Evolutionary conservation across 2,113 vertebrate genomes (phyloP), one percentile per base, ranked within the genome.

Genomic region (Pelecanus crispus): DNA sequence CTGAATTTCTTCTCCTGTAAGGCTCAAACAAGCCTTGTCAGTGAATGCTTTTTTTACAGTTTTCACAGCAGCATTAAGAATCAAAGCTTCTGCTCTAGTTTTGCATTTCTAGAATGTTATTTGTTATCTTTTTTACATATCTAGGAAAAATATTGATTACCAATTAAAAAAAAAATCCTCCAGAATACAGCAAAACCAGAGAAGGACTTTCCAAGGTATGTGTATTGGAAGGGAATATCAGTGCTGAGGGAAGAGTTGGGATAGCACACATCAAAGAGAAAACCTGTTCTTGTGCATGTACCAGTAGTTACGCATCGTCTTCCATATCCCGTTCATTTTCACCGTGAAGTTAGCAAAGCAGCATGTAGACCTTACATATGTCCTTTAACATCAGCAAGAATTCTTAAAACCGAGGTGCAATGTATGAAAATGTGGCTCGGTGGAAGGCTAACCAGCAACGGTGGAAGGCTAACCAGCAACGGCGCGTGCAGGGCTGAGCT

Each of bases 381-480:
- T 49, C 49, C 47, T 55, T 26, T 10, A n/a, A 19, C 2, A 9
- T 49, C 53, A 68, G 34, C n/a, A 36, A 79, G 75, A 56, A 26
- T 56, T 20, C 28, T 66, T 95, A 61, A 44, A 78, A 77, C 53
- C 75, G 31, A 25, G 58, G 65, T 31, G 65, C 42, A 31, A 42
- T 9, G 44, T 7, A 49, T 75, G 28, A 14, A 68, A 78, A 50
- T 14, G 14, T 24, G 58, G 66, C n/a, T 63, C 75, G 56, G 87
- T 79, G 68, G 94, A 78, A 93, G 90, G 88, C 96, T 58, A 42
- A 92, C 87, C 88, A 87, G 92, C 92, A 63, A 40, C 32, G 78
- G 38, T 79, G 68, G 94, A 78, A 93, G 90, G 88, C 96, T 58
- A 42, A 92, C 87, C 88, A 87, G 92, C 92, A 63, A 40, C 32